phyloP scores from a whole-genome alignment of 2,888 invertebrate species.

The Drosophila tanythrix region DNA sequence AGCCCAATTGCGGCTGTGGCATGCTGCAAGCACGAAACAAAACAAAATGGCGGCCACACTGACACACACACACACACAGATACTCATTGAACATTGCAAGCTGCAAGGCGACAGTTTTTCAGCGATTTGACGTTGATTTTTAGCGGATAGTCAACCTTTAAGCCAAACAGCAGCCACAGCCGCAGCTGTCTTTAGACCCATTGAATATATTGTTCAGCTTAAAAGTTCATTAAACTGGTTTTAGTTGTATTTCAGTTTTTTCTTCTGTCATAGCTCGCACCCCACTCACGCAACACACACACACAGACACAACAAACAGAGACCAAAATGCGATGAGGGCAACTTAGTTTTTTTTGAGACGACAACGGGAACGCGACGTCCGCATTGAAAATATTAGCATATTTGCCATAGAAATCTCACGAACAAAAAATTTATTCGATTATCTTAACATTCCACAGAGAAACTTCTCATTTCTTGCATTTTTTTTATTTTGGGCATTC shows the following conservation, averaged over 20 bases:
- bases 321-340: constrained; percentile 68
- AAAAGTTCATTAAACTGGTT: constrained; percentile 84
- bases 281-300: constrained; percentile 52
- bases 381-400: constrained; percentile 68
- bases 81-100: constrained; percentile 48
- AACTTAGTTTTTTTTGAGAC: constrained; percentile 37
- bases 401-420: constrained; percentile 75
- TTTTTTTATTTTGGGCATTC: constrained; percentile 17
- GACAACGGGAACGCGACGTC: constrained; percentile 43
- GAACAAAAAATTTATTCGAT: constrained; percentile 60
- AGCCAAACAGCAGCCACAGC: constrained; percentile 36
- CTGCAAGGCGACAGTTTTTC: constrained; percentile 61
- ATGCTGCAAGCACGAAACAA: constrained; percentile 59
- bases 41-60: constrained; percentile 73
- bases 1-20: constrained; percentile 50
- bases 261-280: constrained; percentile 49
- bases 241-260: constrained; percentile 48
- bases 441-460: constrained; percentile 63
- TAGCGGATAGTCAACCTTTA: constrained; percentile 35
- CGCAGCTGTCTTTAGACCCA: constrained; percentile 53
- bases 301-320: constrained; percentile 30
- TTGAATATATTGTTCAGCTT: constrained; percentile 67
- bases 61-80: constrained; percentile 3
- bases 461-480: constrained; percentile 21
- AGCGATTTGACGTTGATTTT: constrained; percentile 47